Percentiles rank a stretch among this genome's conserved stretches.
These are phyloP conservation scores for Acarapis woodi DNA, from an alignment of 1,140 invertebrate genomes.

Conservation along the genomic window DNA sequence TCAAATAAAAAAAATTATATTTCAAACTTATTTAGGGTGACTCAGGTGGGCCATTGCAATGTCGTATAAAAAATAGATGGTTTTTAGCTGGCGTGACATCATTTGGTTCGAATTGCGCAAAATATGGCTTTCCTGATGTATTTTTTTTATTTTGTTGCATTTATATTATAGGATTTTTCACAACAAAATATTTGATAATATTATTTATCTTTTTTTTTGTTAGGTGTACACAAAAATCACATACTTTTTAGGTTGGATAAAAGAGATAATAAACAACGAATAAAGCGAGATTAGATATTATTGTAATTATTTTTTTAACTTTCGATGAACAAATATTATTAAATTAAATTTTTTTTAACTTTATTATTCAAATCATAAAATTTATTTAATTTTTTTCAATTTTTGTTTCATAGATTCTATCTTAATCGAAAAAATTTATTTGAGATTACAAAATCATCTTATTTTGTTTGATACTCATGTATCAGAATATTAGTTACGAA, in stretches of 20 bases:
- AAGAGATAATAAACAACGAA: conserved; percentile 7
- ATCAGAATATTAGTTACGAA: no score
- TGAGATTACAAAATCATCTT: no score
- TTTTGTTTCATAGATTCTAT: no score
- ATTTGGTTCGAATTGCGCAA: conserved; percentile 29
- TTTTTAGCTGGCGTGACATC: conserved; percentile 28
- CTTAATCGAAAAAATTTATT: no score
- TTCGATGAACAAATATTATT: background rate
- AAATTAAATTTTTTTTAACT: background rate
- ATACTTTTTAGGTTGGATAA: conserved; percentile 10
- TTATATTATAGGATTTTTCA: background rate
- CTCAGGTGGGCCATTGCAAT: conserved; percentile 34
- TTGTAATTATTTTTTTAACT: background rate
- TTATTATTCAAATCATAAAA: background rate
- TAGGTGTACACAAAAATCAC: conserved; percentile 22
- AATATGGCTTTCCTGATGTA: conserved; percentile 4
- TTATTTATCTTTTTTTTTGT: conserved; percentile 20
- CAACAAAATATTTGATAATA: background rate
- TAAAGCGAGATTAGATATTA: background rate
- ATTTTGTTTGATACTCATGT: no score
- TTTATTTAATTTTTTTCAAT: no score
- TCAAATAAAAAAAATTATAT: background rate
- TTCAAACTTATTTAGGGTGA: conserved; percentile 29
- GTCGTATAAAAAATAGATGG: conserved; percentile 15
- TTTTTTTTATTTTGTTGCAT: background rate